These are phyloP conservation scores for Paralichthys olivaceus DNA, from an alignment of 2,113 vertebrate genomes.

Conservation along the genomic window DNA sequence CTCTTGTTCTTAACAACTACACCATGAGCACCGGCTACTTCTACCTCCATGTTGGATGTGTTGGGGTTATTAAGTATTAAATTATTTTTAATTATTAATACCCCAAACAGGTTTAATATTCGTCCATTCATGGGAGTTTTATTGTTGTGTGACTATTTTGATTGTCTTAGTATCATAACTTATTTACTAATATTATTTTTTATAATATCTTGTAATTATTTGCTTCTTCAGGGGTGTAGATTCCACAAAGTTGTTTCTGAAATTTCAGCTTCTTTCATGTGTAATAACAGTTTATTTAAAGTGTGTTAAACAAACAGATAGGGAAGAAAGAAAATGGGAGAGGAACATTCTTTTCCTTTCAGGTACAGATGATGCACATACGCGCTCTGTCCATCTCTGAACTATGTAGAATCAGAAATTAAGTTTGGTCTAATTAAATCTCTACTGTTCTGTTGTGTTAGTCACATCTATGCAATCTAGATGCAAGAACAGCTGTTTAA, in stretches of 20 bases:
- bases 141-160: too few species aligned
- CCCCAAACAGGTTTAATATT: too few species aligned
- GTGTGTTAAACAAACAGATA: not conserved
- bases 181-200: too few species aligned
- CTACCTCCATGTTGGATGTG: too few species aligned
- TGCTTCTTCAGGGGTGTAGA: not conserved
- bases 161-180: too few species aligned
- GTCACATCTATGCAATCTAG: constrained; percentile 44
- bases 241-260: too few species aligned
- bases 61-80: too few species aligned
- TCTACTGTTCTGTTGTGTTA: constrained; percentile 40
- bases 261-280: not conserved
- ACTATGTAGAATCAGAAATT: constrained; percentile 38
- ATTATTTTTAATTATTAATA: too few species aligned
- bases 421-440: constrained; percentile 68
- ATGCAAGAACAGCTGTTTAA: constrained; percentile 65
- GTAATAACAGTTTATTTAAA: too few species aligned
- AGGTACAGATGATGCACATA: constrained; percentile 16
- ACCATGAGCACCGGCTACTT: too few species aligned
- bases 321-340: not conserved
- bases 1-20: too few species aligned
- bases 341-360: constrained; percentile 29
- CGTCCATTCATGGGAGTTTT: too few species aligned
- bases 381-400: constrained; percentile 16
- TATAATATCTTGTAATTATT: not conserved